Evolutionary conservation across 2,888 invertebrate genomes (phyloP).

Genomic region (Stegophylla sp.): DNA sequence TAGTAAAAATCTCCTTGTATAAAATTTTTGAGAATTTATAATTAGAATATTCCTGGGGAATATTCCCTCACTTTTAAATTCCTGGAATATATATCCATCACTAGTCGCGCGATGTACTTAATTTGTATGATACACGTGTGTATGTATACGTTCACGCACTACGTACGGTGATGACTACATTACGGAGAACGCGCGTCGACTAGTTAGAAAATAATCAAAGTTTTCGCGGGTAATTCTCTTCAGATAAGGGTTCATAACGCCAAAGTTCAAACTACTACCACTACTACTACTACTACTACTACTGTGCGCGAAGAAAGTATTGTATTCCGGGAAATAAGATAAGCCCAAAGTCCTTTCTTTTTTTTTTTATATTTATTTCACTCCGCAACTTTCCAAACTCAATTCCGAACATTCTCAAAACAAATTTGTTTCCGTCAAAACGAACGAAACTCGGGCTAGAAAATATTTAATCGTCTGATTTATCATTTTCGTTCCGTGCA

Average conservation of each 20-base stretch:
- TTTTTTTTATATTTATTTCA: not conserved
- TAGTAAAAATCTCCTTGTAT: too few relatives aligned
- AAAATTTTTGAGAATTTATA: too few relatives aligned
- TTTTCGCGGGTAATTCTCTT: not conserved
- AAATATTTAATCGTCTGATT: constrained; percentile 39
- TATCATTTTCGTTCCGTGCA: constrained; percentile 27
- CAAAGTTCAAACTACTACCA: not conserved
- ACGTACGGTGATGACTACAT: not conserved
- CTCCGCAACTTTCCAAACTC: constrained; percentile 44
- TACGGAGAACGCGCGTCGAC: not conserved
- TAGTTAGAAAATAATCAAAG: not conserved
- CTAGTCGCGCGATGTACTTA: too few relatives aligned
- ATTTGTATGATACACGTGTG: too few relatives aligned
- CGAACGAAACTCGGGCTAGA: constrained; percentile 10
- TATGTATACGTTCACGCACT: too few relatives aligned
- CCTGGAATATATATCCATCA: too few relatives aligned
- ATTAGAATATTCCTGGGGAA: too few relatives aligned
- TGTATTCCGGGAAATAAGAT: constrained; percentile 15
- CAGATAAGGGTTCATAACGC: not conserved
- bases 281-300: too few relatives aligned
- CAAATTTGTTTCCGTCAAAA: constrained; percentile 50
- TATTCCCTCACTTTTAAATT: too few relatives aligned
- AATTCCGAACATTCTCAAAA: constrained; percentile 47
- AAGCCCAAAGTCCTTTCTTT: constrained; percentile 13
- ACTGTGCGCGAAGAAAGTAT: not conserved